Evolutionary conservation across 2,888 invertebrate species (phyloP), one percentile per base, ranked within the genome.

Genomic region (Bellardia bayeri): DNA sequence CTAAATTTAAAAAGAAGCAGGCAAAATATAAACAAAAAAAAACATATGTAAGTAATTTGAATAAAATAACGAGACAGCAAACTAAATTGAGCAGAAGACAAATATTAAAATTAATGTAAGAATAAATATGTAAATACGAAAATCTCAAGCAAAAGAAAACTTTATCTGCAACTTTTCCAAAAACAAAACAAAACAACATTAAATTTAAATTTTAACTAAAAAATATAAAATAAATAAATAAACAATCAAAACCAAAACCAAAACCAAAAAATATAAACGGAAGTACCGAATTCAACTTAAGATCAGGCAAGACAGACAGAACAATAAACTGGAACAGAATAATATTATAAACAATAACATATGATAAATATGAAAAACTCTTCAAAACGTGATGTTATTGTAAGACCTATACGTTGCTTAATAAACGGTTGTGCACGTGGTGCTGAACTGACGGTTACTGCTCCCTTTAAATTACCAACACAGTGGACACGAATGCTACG

Each of bases 401-500:
- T 91, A 78, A 90, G 90, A 72, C 91, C 93, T n/a, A 88, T 93
- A 83, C 91, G 91, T 69, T 91, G 91, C 88, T 88, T 93, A 83
- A 91, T 93, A 86, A 90, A 91, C 54, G 91, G 92, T 56, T 93
- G 93, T 90, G 90, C 91, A 30, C 90, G 91, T 56, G 91, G 92
- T 14, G 90, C 91, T 2, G 91, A 92, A 82, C n/a, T 91, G 3
- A 90, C 90, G 16, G 90, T 91, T 13, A 90, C 91, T 76, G 91
- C 91, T 2, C 93, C 93, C 2, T 88, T 94, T 14, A 93, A 92
- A 86, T 84, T 94, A 49, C 91, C 93, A 85, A 90, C 91, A 81
- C 91, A 92, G 86, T 93, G 93, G 93, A 92, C 92, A 3, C 90
- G 93, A 75, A 92, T 94, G 71, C 89, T 94, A 78, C 90, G 92